phyloP scores from a whole-genome alignment of 2,888 invertebrate genomes.

The Notodromas monacha region DNA sequence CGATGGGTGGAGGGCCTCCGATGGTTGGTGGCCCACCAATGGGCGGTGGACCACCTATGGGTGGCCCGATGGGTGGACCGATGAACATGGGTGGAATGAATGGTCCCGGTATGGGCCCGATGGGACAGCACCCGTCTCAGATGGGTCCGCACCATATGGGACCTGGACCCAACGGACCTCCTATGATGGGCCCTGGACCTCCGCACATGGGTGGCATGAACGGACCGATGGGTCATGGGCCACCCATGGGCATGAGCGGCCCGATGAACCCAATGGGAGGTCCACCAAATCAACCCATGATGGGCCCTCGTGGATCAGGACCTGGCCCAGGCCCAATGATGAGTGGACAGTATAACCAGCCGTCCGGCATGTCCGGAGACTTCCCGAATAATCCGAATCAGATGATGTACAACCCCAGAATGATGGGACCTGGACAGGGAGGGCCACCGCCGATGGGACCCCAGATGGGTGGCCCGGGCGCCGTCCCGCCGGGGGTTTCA shows the following conservation, averaged over 20 bases:
- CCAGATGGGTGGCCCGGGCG: conserved; percentile 8
- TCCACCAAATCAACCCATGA: conserved; percentile 5
- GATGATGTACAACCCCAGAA: conserved; percentile 25
- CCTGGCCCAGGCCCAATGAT: conserved; percentile 8
- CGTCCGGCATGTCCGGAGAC: no score
- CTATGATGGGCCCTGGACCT: conserved; percentile 18
- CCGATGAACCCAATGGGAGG: conserved; percentile 8
- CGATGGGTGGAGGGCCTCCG: conserved; percentile 5
- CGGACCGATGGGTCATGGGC: conserved; percentile 14
- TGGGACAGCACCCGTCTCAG: conserved; percentile 11
- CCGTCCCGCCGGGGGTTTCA: conserved; percentile 10
- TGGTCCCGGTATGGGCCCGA: conserved; percentile 10
- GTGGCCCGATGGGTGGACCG: conserved; percentile 17
- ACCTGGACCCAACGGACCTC: conserved; percentile 15
- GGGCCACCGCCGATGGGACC: conserved; percentile 22
- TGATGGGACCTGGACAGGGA: conserved; percentile 12
- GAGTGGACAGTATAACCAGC: conserved; percentile 10
- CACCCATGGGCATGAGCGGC: neutral
- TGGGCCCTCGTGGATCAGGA: conserved; percentile 7
- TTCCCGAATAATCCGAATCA: no score
- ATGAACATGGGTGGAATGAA: conserved; percentile 11
- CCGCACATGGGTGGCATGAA: conserved; percentile 17
- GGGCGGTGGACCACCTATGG: conserved; percentile 11
- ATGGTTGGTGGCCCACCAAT: conserved; percentile 9
- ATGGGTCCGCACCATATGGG: conserved; percentile 12